A percentile compares a stretch with the other conserved stretches of the same genome.
These are phyloP conservation scores for Pygoscelis adeliae DNA, from an alignment of 2,113 vertebrate species.

Conservation along the genomic window DNA sequence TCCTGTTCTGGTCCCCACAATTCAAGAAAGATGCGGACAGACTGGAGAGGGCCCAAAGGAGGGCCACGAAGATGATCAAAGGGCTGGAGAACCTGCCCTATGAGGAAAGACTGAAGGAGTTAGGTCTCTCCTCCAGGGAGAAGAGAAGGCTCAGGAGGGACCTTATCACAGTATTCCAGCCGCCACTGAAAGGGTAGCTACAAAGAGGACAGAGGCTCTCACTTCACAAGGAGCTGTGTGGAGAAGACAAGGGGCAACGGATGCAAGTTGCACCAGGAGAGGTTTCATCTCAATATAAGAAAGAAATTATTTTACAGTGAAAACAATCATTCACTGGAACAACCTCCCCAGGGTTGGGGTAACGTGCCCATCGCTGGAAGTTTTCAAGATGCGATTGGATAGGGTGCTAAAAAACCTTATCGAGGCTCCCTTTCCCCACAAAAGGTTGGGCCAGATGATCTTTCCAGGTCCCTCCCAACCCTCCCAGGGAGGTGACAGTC, in stretches of 20 bases:
- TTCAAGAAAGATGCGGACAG: not conserved
- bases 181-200: not conserved
- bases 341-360: not conserved
- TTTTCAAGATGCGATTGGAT: not conserved
- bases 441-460: not conserved
- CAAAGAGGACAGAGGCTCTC: not conserved
- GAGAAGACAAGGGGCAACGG: not conserved
- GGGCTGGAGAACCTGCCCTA: not conserved
- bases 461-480: not conserved
- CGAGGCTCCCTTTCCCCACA: fast-evolving
- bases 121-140: not conserved
- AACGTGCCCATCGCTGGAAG: not conserved
- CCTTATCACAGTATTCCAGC: not conserved
- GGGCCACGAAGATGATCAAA: not conserved
- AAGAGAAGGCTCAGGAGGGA: not conserved
- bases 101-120: not conserved
- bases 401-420: not conserved
- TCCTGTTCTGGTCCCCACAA: not conserved
- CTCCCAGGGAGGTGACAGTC: not conserved
- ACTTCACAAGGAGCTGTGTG: not conserved
- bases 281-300: not conserved
- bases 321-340: not conserved
- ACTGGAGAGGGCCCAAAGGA: not conserved
- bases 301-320: not conserved
- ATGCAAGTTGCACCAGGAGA: not conserved